These are phyloP conservation scores for Candidula unifasciata DNA, from an alignment of 2,888 invertebrate genomes.

Conservation along the genomic window DNA sequence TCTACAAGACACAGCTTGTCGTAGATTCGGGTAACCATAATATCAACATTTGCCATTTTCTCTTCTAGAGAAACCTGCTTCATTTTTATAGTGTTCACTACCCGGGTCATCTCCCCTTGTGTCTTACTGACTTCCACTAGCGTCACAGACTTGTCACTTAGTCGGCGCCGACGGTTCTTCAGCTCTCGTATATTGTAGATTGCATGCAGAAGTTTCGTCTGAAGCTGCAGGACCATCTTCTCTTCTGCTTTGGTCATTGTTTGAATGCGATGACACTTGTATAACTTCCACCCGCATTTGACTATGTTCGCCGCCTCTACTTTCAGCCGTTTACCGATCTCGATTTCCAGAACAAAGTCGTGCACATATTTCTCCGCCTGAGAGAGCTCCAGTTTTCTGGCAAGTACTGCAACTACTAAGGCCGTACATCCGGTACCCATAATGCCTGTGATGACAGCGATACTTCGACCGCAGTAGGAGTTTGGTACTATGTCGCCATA, in stretches of 20 bases:
- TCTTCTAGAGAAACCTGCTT: conserved; percentile 64
- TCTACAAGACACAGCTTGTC: conserved; percentile 45
- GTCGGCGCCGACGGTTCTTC: conserved; percentile 73
- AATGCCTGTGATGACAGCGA: conserved; percentile 76
- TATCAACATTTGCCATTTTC: conserved; percentile 53
- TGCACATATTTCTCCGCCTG: conserved; percentile 77
- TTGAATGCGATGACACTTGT: conserved; percentile 58
- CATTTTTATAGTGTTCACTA: conserved; percentile 56
- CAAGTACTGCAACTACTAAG: conserved; percentile 76
- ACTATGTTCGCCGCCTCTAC: conserved; percentile 75
- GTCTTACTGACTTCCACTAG: conserved; percentile 70
- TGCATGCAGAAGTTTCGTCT: conserved; percentile 73
- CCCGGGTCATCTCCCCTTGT: conserved; percentile 60
- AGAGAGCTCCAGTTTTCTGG: conserved; percentile 75
- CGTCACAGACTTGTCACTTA: conserved; percentile 70
- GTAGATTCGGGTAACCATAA: conserved; percentile 44
- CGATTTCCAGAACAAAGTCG: conserved; percentile 77
- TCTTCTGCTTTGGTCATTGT: conserved; percentile 45
- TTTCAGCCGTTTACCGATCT: conserved; percentile 73
- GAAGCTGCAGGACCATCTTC: conserved; percentile 63
- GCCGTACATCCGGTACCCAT: conserved; percentile 77
- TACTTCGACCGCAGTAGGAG: conserved; percentile 76
- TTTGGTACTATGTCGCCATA: conserved; percentile 77
- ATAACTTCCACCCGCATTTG: conserved; percentile 75
- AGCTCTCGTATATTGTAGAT: conserved; percentile 76